Conservation (phyloP, 2,888 invertebrate genomes). For the Hemistola chrysoprasaria region DNA sequence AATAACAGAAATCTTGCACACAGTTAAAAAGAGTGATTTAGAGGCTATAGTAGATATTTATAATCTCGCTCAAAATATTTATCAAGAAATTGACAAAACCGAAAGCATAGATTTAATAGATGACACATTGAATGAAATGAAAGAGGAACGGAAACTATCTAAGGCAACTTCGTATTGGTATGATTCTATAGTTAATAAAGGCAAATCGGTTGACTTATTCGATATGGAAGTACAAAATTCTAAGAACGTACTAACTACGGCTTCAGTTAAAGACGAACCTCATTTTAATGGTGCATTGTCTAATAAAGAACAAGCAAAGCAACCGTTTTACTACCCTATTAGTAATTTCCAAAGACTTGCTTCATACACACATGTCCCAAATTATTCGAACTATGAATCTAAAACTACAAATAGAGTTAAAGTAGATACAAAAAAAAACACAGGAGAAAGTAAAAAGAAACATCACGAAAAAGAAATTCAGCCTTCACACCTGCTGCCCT, state of each 20-base stretch:
- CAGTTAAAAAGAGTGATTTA: constrained; percentile 66
- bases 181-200: constrained; percentile 41
- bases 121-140: constrained; percentile 27
- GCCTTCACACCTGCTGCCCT: constrained; percentile 47
- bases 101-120: constrained; percentile 33
- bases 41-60: constrained; percentile 71
- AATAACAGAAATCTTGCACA: constrained; percentile 57
- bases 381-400: background rate
- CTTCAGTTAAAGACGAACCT: constrained; percentile 14
- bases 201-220: constrained; percentile 8
- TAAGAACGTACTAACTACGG: constrained; percentile 20
- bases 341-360: constrained; percentile 50
- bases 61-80: constrained; percentile 68
- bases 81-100: constrained; percentile 56
- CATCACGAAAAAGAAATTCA: constrained; percentile 19
- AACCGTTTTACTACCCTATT: constrained; percentile 58
- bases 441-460: constrained; percentile 7
- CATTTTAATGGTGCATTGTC: constrained; percentile 41
- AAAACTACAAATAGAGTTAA: background rate
- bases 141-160: constrained; percentile 13
- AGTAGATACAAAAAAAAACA: constrained; percentile 3
- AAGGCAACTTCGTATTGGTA: constrained; percentile 48
- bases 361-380: constrained; percentile 45
- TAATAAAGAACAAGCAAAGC: constrained; percentile 41
- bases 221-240: constrained; percentile 33